Evolutionary conservation across 1,140 invertebrate genomes (phyloP).

Genomic region (Homarus americanus): DNA sequence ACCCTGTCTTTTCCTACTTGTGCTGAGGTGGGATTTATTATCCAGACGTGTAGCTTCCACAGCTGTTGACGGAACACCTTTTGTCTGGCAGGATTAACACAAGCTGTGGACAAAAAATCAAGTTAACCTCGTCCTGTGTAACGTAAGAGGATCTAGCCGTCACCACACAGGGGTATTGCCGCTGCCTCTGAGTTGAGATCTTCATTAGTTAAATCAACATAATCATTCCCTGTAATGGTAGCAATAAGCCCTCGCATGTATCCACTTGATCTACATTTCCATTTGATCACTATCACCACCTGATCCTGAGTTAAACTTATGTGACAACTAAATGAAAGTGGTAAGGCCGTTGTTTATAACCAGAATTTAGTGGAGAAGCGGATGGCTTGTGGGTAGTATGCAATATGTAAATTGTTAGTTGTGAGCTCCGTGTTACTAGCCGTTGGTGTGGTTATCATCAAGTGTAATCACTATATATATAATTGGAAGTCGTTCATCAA

Average conservation of each 20-base stretch:
- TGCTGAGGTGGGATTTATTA: too few species aligned
- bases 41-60: too few species aligned
- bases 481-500: not conserved
- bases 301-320: not conserved
- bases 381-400: not conserved
- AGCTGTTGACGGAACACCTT: too few species aligned
- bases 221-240: not conserved
- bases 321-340: conserved; percentile 1
- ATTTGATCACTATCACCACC: not conserved
- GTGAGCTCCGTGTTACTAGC: not conserved
- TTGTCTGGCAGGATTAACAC: too few species aligned
- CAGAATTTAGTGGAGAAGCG: not conserved
- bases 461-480: not conserved
- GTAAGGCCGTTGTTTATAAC: too few species aligned
- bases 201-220: not conserved
- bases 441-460: not conserved
- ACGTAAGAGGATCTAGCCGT: too few species aligned
- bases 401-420: not conserved
- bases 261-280: not conserved
- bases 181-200: too few species aligned
- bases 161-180: too few species aligned
- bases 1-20: too few species aligned
- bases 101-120: too few species aligned
- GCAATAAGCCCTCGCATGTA: not conserved
- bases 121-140: too few species aligned